phyloP scores from a whole-genome alignment of 2,888 invertebrate species.

The Liodrosophila aerea region DNA sequence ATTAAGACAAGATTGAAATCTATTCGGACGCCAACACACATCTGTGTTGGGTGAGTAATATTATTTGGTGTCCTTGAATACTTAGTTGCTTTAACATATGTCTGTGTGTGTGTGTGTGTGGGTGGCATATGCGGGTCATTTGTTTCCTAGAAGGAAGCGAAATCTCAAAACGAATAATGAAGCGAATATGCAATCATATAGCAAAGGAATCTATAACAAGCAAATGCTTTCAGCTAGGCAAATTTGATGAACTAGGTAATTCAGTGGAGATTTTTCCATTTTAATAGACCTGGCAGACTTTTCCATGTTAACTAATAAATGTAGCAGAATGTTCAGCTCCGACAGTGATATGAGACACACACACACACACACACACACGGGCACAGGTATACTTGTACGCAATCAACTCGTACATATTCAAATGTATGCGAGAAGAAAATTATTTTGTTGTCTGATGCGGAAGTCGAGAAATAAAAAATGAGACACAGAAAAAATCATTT shows the following conservation, averaged over 20 bases:
- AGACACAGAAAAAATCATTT: slow-evolving; percentile 63
- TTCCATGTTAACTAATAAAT: background rate
- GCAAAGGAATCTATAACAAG: slow-evolving; percentile 49
- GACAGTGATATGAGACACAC: no score
- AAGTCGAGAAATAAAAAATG: slow-evolving; percentile 56
- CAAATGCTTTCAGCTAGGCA: slow-evolving; percentile 65
- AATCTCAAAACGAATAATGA: slow-evolving; percentile 24
- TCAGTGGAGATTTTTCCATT: slow-evolving; percentile 9
- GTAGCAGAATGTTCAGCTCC: background rate
- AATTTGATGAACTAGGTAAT: slow-evolving; percentile 33
- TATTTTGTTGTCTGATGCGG: slow-evolving; percentile 48
- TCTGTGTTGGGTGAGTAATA: slow-evolving; percentile 50
- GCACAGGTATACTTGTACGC: background rate
- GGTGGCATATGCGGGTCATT: slow-evolving; percentile 63
- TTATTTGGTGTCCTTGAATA: slow-evolving; percentile 54
- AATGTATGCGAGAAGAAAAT: slow-evolving; percentile 39
- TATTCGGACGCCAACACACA: slow-evolving; percentile 64
- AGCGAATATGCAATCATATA: slow-evolving; percentile 42
- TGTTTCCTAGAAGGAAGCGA: slow-evolving; percentile 34
- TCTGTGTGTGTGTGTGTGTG: slow-evolving; percentile 2
- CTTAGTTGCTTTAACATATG: slow-evolving; percentile 18
- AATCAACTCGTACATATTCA: slow-evolving; percentile 35
- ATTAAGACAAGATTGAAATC: slow-evolving; percentile 67
- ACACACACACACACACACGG: no score
- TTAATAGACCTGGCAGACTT: background rate